Evolutionary conservation across 2,888 invertebrate genomes (phyloP).

Genomic region (Cylloceria caligata): DNA sequence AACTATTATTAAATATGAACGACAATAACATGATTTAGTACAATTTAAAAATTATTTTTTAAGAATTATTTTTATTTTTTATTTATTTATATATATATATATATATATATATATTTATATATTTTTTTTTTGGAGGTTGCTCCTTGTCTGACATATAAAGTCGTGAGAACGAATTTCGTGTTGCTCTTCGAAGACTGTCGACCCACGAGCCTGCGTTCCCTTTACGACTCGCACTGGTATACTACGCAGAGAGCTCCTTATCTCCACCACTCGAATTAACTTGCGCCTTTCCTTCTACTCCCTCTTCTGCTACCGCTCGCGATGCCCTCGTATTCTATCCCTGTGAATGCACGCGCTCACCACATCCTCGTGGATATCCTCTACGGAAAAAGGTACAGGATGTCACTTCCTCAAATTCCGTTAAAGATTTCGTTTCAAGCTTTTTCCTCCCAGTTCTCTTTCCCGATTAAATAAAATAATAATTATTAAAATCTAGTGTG

Average conservation of each 20-base stretch:
- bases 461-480: constrained; percentile 17
- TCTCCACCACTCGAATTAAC: constrained; percentile 71
- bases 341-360: constrained; percentile 38
- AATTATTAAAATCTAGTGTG: neutral
- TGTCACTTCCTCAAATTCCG: constrained; percentile 3
- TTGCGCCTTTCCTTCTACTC: constrained; percentile 68
- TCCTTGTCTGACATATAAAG: constrained; percentile 39
- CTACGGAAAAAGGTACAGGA: constrained; percentile 21
- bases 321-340: constrained; percentile 51
- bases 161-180: constrained; percentile 54
- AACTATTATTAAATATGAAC: neutral
- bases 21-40: neutral
- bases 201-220: constrained; percentile 62
- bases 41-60: neutral
- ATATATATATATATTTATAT: neutral
- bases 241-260: constrained; percentile 65
- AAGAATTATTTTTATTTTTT: neutral
- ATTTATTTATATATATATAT: neutral
- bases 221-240: constrained; percentile 63
- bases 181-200: constrained; percentile 66
- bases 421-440: too few relatives aligned
- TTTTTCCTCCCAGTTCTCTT: neutral
- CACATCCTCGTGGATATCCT: constrained; percentile 62
- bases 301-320: constrained; percentile 68
- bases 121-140: neutral